These are phyloP conservation scores for Kryptolebias marmoratus DNA, from an alignment of 2,113 vertebrate genomes.

Conservation along the genomic window DNA sequence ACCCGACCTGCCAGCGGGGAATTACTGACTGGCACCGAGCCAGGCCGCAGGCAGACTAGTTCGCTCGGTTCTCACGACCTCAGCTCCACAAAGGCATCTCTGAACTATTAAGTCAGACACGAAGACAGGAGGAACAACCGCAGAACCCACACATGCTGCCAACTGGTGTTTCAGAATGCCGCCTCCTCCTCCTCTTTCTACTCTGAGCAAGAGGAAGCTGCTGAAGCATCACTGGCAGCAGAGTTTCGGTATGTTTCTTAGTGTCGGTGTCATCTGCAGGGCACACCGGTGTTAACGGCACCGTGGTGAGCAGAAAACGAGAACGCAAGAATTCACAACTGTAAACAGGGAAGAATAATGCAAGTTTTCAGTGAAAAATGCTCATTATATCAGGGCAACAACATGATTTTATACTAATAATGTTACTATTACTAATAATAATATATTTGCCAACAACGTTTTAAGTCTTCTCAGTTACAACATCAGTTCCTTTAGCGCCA, in stretches of 20 bases:
- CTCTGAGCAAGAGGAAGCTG: constrained; percentile 43
- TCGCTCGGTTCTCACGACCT: constrained; percentile 89
- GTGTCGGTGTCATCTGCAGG: constrained; percentile 64
- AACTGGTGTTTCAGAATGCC: constrained; percentile 70
- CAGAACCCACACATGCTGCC: constrained; percentile 76
- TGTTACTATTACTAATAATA: neutral
- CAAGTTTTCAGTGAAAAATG: neutral
- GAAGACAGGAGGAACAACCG: constrained; percentile 70
- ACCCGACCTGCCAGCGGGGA: constrained; percentile 79
- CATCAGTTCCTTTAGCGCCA: too few species aligned
- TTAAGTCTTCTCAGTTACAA: too few species aligned
- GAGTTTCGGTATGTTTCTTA: constrained; percentile 48
- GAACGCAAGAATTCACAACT: constrained; percentile 46
- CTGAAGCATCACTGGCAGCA: constrained; percentile 13
- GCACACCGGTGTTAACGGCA: constrained; percentile 55
- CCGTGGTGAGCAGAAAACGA: constrained; percentile 36
- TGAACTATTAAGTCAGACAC: constrained; percentile 80
- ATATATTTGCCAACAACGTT: neutral
- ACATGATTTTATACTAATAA: too few species aligned
- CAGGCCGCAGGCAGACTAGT: constrained; percentile 84
- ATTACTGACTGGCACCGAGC: constrained; percentile 83
- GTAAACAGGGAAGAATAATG: neutral
- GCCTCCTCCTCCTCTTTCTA: constrained; percentile 31
- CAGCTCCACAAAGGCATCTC: constrained; percentile 80
- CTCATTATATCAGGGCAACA: too few species aligned